Base-by-base conservation (phyloP, 2,888 invertebrate species). In the Hypomecis atomaria region DNA sequence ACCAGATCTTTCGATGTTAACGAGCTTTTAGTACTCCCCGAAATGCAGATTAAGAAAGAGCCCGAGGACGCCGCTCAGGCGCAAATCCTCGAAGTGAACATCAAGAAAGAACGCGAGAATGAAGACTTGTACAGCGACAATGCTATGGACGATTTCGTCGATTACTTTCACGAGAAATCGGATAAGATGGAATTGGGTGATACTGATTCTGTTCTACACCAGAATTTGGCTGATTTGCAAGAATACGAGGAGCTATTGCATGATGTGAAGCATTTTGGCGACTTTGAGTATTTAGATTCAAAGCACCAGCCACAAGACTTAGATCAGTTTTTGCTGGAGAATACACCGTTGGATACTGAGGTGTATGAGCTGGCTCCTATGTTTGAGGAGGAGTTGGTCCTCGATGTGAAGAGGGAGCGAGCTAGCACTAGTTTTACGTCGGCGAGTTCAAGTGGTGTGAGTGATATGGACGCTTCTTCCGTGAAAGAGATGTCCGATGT, bases 221-320 rank as follows among this genome's bases (percentile, higher is more conserved):
- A 94, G 71, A 94, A 94, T 71, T 74, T 94, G 67, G 94, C 94
- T 0, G 94, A 94, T 79, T 77, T 94, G 9, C 88, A 89, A 66
- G 94, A 94, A 68, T 94, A 93, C 69, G 92, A 85, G 4, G 92
- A 93, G 47, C 69, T 87, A 10, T 84, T 86, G 5, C 84, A 88
- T 37, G 90, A 89, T 36, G 80, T 85, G 0, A 90, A 89, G 57
- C 88, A 87, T 37, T 69, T 92, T 37, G 83, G 72, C 75, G 92
- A 87, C 76, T 80, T 92, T 70, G 94, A 86, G 69, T 90, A 72
- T 69, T 72, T 85, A 66, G 94, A 92, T 55, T 82, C 85, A 0
- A 92, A 92, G 55, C 86, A 88, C 33, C 88, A 89, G 54, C 86
- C 86, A 13, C 86, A 88, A 44, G 84, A 92, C 49, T 69, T 92